These are phyloP conservation scores for Peromyscus eremicus DNA, from an alignment of 2,797 vertebrate genomes.

Conservation along the genomic window DNA sequence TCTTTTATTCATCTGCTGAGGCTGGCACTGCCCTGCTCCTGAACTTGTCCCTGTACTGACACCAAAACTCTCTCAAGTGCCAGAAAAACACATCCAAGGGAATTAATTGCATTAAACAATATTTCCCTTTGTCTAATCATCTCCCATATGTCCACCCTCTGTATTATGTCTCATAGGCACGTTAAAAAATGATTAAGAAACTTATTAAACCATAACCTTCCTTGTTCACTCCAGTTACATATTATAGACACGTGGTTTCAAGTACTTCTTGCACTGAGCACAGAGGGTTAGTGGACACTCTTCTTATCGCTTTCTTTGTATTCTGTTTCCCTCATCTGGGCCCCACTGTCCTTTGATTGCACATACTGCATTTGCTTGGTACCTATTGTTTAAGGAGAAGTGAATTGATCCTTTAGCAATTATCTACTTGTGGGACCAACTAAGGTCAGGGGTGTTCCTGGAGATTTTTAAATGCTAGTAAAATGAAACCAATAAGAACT, in stretches of 20 bases:
- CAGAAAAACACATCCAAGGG: conserved; percentile 55
- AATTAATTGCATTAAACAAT: conserved; percentile 68
- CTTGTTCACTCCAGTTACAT: conserved; percentile 69
- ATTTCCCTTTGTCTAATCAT: conserved; percentile 60
- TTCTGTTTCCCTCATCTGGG: conserved; percentile 83
- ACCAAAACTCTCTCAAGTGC: not conserved
- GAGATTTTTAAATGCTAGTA: conserved; percentile 73
- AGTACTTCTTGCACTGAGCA: not conserved
- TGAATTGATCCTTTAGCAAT: conserved; percentile 86
- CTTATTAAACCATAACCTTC: conserved; percentile 61
- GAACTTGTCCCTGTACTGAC: conserved; percentile 17
- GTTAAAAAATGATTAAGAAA: conserved; percentile 51
- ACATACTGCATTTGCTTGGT: conserved; percentile 79
- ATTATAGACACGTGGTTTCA: conserved; percentile 35
- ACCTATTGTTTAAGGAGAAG: conserved; percentile 85
- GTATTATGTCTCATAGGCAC: not conserved
- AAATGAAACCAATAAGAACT: conserved; percentile 73
- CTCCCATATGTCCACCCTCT: conserved; percentile 46
- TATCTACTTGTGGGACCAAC: conserved; percentile 85
- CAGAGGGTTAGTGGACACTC: conserved; percentile 54
- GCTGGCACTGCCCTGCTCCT: not conserved
- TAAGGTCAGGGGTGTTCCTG: conserved; percentile 80
- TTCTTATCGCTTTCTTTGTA: conserved; percentile 80
- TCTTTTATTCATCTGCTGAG: conserved; percentile 58
- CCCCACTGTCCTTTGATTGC: conserved; percentile 83